A percentile compares a stretch with the other conserved stretches of the same genome.
Evolutionary conservation across 2,888 invertebrate genomes (phyloP).

Genomic region (Acleris emargana): DNA sequence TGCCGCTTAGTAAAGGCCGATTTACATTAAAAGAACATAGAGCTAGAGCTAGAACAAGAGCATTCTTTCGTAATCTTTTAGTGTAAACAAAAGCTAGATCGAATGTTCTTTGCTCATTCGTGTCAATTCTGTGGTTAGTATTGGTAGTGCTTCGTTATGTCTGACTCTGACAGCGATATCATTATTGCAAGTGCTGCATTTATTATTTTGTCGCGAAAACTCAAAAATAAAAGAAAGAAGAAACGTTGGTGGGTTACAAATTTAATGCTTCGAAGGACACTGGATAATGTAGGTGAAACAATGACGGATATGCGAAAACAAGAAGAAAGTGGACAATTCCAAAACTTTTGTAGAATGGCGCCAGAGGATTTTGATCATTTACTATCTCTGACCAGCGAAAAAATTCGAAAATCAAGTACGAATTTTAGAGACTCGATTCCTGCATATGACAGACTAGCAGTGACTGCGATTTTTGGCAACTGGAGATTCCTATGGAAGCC

Average conservation of each 20-base stretch:
- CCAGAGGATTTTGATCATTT: conserved; percentile 11
- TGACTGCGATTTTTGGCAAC: conserved; percentile 18
- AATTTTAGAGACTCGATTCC: conserved; percentile 38
- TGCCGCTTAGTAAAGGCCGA: no score
- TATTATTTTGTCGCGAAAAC: background rate
- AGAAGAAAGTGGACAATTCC: conserved; percentile 13
- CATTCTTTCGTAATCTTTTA: conserved; percentile 36
- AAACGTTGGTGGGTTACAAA: background rate
- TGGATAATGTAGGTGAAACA: conserved; percentile 4
- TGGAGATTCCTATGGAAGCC: no score
- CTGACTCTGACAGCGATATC: conserved; percentile 1
- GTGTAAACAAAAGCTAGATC: conserved; percentile 34
- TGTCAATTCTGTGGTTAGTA: no score
- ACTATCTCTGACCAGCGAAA: conserved; percentile 34
- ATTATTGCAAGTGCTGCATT: conserved; percentile 10
- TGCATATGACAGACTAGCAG: conserved; percentile 37
- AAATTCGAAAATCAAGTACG: conserved; percentile 38
- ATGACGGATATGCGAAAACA: conserved; percentile 11
- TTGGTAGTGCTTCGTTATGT: no score
- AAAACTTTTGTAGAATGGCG: conserved; percentile 18
- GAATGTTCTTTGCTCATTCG: no score
- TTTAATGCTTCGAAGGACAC: background rate
- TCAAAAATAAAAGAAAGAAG: background rate
- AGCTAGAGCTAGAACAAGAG: conserved; percentile 37
- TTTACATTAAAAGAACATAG: conserved; percentile 30